Evolutionary conservation across 2,888 invertebrate species (phyloP).

Genomic region (Hymenopus coronatus): DNA sequence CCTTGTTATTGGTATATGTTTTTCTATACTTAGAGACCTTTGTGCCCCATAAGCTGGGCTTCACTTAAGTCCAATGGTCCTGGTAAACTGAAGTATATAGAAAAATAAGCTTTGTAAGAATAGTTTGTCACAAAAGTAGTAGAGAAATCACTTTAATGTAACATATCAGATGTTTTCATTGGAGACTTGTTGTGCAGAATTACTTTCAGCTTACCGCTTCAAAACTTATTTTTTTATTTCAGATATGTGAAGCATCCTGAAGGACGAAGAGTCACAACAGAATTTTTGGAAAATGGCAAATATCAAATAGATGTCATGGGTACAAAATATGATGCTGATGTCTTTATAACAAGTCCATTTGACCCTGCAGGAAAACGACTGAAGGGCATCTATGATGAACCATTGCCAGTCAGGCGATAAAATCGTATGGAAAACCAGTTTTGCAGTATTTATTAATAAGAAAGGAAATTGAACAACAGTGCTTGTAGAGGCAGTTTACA

Average conservation of each 20-base stretch:
- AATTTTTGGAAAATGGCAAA: constrained; percentile 65
- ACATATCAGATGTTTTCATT: background rate
- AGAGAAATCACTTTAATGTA: too few species aligned
- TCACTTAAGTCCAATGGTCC: too few species aligned
- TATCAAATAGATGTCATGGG: constrained; percentile 83
- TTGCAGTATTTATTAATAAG: background rate
- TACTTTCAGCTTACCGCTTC: background rate
- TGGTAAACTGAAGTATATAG: too few species aligned
- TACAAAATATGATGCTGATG: constrained; percentile 63
- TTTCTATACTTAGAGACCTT: too few species aligned
- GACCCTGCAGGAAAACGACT: constrained; percentile 75
- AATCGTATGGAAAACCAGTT: background rate
- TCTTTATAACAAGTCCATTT: constrained; percentile 74
- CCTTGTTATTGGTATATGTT: too few species aligned
- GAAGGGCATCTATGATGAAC: constrained; percentile 55
- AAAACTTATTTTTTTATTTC: constrained; percentile 34
- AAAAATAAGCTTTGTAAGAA: too few species aligned
- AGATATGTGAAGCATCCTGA: constrained; percentile 59
- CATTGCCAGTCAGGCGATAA: constrained; percentile 26
- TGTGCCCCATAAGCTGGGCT: too few species aligned
- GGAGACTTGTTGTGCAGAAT: background rate
- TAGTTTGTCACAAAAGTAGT: too few species aligned
- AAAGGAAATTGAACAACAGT: background rate
- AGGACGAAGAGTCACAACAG: constrained; percentile 60
- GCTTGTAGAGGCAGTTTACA: background rate